Base-by-base conservation (phyloP, 2,113 vertebrate genomes). In the Parus major region DNA sequence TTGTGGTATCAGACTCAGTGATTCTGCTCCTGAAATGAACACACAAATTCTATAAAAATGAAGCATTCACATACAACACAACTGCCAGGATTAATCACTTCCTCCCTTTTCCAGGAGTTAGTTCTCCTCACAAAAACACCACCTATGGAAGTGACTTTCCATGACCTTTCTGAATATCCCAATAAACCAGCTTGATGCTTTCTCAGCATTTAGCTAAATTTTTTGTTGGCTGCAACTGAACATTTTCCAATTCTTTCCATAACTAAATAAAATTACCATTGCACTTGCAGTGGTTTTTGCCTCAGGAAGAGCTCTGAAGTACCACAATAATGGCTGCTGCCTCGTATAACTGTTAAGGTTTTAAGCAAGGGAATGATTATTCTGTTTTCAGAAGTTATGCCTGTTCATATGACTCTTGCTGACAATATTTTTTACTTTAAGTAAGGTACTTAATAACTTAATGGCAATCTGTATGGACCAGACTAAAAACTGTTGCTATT, bases 141-240 rank as follows among this genome's bases (percentile, higher is more conserved):
- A 82, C 75, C 66, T 52, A 42, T 70, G 50, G 78, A 92, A 90
- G 25, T 35, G 61, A 61, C 36, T 93, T 94, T 70, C 35, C 35
- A 36, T 59, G 47, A 73, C 73, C 63, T 92, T 91, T 85, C 23
- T 57, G n/a, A 88, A 63, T 60, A 52, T 23, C 19, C 39, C 55
- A 86, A 66, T 63, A 93, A 95, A 69, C 11, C 42, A 77, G 15
- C 47, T 52, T 55, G 66, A 59, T 31, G 57, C 17, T 93, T 92
- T 88, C 66, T 90, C 66, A 91, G 35, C 24, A 31, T 89, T 82
- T 76, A 61, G 27, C 50, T 90, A 41, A 71, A 64, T 29, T 90
- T 95, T 95, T 91, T 80, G 23, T 83, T 91, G 63, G n/a, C 66
- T 80, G 42, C 16, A 88, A 41, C 12, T 14, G 46, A 91, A 82